Evolutionary conservation across 2,888 invertebrate species (phyloP), one percentile per base, ranked within the genome.

Genomic region (Sipha maydis): DNA sequence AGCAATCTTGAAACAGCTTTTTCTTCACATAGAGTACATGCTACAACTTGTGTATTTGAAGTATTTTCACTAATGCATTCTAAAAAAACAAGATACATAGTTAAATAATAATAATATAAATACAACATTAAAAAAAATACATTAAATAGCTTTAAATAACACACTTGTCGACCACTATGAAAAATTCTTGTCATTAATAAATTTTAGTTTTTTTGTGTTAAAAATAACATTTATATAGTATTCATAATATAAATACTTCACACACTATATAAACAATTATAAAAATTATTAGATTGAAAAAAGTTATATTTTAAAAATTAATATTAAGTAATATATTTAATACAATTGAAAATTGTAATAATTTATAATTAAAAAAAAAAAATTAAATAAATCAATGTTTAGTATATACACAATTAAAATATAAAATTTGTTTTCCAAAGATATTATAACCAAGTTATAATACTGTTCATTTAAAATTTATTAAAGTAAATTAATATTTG

Each of bases 1-100:
- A 88, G 34, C 8, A 88, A 80, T 75, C 88, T 80, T 31, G 88
- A 88, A 41, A 75, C 88, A 11, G 88, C 88, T 56, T 75, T 88
- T 67, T 88, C 80, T 21, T 88, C 88, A 9, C 88, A 88, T 31
- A 61, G 31, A 31, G 80, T 82, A 80, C 88, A 88, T 38, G 79
- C 21, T 41, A 88, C 61, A 41, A 61, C 75, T 82, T 75, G 88
- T 34, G 75, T 75, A 75, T 61, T 82, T 75, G 79, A 82, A 34
- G 41, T 28, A 75, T 82, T 82, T 56, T 80, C 73, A 75, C 38
- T 80, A 41, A 88, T 67, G 61, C 88, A 88, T 73, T 88, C 88
- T 88, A 61, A 82, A 79, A n/a, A n/a, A 83, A 56, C 8, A 54
- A 73, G 4, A 38, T 21, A 84, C 34, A 38, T 28, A 82, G 54